These are phyloP conservation scores for Aphidius colemani DNA, from an alignment of 2,888 invertebrate species.

Conservation along the genomic window DNA sequence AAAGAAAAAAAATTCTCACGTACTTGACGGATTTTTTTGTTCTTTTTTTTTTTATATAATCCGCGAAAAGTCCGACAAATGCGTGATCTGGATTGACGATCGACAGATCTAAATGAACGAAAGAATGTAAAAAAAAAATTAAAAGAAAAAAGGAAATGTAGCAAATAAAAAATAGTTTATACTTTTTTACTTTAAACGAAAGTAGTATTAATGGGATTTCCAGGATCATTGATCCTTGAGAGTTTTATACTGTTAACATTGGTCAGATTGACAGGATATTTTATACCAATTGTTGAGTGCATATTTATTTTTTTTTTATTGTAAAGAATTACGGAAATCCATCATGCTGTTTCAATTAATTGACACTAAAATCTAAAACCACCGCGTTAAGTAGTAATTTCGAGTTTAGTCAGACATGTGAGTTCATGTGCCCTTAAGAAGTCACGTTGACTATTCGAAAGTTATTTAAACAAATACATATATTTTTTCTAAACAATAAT, in stretches of 20 bases:
- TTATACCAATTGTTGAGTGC: neutral
- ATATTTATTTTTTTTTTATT: too few relatives aligned
- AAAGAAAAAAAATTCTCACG: conserved; percentile 25
- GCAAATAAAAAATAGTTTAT: neutral
- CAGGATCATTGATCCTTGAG: conserved; percentile 16
- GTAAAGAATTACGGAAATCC: too few relatives aligned
- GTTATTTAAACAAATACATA: too few relatives aligned
- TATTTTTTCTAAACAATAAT: too few relatives aligned
- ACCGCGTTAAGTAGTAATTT: too few relatives aligned
- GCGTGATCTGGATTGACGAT: conserved; percentile 28
- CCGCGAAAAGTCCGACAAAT: conserved; percentile 23
- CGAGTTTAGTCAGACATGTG: too few relatives aligned
- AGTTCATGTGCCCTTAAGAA: too few relatives aligned
- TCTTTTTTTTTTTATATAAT: conserved; percentile 16
- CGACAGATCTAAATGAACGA: conserved; percentile 16
- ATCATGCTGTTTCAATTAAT: too few relatives aligned
- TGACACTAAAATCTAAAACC: too few relatives aligned
- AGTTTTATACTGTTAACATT: conserved; percentile 22
- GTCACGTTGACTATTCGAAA: too few relatives aligned
- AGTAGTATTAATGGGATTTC: conserved; percentile 23
- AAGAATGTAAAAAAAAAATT: neutral
- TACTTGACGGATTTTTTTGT: conserved; percentile 19
- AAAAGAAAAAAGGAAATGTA: neutral
- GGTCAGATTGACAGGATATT: conserved; percentile 13
- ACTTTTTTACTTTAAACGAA: too few relatives aligned